A percentile compares a stretch with the other conserved stretches of the same genome.
These are phyloP conservation scores for Laticauda laticaudata DNA, from an alignment of 2,113 vertebrate species.

Conservation along the genomic window DNA sequence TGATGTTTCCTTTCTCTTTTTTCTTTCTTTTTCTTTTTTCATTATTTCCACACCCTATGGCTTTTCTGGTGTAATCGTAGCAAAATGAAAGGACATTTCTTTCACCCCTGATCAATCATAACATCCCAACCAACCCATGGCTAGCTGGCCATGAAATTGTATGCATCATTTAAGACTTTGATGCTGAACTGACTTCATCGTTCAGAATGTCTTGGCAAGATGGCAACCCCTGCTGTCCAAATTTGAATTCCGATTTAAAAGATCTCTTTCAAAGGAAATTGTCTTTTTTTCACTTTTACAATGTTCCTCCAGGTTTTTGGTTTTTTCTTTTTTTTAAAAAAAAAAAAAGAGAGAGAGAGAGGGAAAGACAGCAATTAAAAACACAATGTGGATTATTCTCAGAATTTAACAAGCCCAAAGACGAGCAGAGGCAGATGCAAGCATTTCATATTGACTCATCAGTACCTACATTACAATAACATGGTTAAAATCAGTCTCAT, in stretches of 20 bases:
- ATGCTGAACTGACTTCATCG: constrained; percentile 63
- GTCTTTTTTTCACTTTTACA: constrained; percentile 22
- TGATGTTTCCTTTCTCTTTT: neutral
- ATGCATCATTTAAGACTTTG: constrained; percentile 68
- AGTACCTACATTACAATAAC: too few species aligned
- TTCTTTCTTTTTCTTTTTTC: constrained; percentile 32
- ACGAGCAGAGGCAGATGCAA: too few species aligned
- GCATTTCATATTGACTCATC: too few species aligned
- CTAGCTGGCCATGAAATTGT: constrained; percentile 53
- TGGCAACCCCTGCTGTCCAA: constrained; percentile 56
- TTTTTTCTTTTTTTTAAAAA: neutral
- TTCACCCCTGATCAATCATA: constrained; percentile 49
- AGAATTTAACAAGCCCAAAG: too few species aligned
- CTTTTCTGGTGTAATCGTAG: constrained; percentile 49
- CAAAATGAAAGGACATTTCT: constrained; percentile 56
- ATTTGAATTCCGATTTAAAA: constrained; percentile 56
- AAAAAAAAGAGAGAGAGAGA: neutral
- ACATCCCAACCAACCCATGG: constrained; percentile 48
- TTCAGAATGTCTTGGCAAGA: constrained; percentile 52
- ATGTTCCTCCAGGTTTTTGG: neutral
- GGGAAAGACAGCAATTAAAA: neutral
- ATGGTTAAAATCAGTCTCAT: neutral
- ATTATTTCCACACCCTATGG: constrained; percentile 35
- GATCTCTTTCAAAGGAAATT: constrained; percentile 40
- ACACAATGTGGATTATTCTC: constrained; percentile 27